A percentile compares a stretch with the other conserved stretches of the same genome.
Evolutionary conservation across 2,888 invertebrate genomes (phyloP).

Genomic region (Holacanthella duospinosa): DNA sequence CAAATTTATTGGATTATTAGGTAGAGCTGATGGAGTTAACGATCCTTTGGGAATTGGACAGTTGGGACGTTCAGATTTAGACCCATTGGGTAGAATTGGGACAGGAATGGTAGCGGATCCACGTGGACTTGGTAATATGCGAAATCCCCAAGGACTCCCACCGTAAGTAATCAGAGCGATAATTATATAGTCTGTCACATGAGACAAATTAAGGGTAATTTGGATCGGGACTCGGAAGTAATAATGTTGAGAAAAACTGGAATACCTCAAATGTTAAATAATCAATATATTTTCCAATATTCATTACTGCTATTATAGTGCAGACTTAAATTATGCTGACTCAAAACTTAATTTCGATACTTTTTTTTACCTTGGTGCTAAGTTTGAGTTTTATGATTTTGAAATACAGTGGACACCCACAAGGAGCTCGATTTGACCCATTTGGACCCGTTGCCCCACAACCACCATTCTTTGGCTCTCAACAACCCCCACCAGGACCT

Average conservation of each 20-base stretch:
- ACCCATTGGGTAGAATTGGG: slow-evolving; percentile 23
- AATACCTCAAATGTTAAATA: too few relatives aligned
- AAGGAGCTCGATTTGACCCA: slow-evolving; percentile 29
- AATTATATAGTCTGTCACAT: not conserved
- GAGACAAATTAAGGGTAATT: too few relatives aligned
- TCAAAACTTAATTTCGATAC: too few relatives aligned
- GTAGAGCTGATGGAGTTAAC: not conserved
- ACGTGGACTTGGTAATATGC: too few relatives aligned
- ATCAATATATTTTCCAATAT: too few relatives aligned
- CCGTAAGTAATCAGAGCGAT: slow-evolving; percentile 16
- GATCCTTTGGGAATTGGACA: slow-evolving; percentile 16
- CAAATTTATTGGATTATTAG: not conserved
- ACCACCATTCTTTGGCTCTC: not conserved
- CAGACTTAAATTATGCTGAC: too few relatives aligned
- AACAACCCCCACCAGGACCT: not conserved
- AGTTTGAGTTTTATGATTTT: not conserved
- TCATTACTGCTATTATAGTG: too few relatives aligned
- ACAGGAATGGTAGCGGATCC: slow-evolving; percentile 30
- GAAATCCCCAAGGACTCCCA: slow-evolving; percentile 11
- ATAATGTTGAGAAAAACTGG: too few relatives aligned
- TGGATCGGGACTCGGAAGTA: too few relatives aligned
- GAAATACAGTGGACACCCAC: not conserved
- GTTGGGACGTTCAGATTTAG: slow-evolving; percentile 29
- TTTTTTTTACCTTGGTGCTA: too few relatives aligned
- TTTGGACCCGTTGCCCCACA: slow-evolving; percentile 22